Evolutionary conservation across 2,888 invertebrate genomes (phyloP).

Genomic region (Cheiracanthium punctorium): DNA sequence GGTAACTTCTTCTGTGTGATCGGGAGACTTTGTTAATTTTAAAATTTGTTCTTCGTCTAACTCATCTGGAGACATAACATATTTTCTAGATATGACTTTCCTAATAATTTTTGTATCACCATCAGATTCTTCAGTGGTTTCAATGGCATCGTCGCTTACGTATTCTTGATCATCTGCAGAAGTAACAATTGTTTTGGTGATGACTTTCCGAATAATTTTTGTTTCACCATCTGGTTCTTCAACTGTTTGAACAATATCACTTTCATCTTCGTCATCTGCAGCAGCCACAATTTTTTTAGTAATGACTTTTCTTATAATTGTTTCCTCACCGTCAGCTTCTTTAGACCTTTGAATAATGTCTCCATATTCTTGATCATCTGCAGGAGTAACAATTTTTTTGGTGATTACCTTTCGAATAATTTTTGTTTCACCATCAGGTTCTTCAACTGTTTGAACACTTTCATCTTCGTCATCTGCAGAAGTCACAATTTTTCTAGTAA

Average conservation of each 20-base stretch:
- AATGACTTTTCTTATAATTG: neutral
- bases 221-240: neutral
- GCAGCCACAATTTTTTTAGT: neutral
- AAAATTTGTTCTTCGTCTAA: no score
- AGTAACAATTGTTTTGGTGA: neutral
- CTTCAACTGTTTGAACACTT: neutral
- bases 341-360: no score
- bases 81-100: neutral
- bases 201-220: neutral
- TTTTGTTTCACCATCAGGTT: neutral
- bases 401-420: neutral
- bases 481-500: neutral
- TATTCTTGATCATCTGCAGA: neutral
- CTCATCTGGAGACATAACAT: neutral
- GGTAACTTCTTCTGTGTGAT: no score
- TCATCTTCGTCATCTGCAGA: neutral
- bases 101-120: neutral
- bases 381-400: neutral
- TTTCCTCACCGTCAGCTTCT: neutral
- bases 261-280: neutral
- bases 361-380: neutral
- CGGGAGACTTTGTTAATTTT: no score
- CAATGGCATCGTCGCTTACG: neutral
- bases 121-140: neutral
- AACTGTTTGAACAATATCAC: no score